These are phyloP conservation scores for Chunga burmeisteri DNA, from an alignment of 2,113 vertebrate genomes.

Conservation along the genomic window DNA sequence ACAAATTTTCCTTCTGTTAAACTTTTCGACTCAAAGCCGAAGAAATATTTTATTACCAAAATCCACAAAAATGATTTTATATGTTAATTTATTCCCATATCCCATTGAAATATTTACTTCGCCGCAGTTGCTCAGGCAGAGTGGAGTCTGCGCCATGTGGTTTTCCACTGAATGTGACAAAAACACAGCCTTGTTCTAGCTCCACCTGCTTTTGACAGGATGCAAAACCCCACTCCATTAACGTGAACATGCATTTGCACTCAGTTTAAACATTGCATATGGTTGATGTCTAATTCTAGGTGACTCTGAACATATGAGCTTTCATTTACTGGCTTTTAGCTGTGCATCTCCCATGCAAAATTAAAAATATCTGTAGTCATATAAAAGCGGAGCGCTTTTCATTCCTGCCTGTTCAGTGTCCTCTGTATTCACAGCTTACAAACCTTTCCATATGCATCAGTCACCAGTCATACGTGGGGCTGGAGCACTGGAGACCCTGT, in stretches of 20 bases:
- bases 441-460: not conserved
- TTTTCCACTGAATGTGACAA: slow-evolving; percentile 7
- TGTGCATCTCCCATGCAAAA: slow-evolving; percentile 24
- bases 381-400: not conserved
- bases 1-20: not conserved
- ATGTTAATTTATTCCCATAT: slow-evolving; percentile 13
- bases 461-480: rapidly evolving
- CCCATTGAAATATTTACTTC: slow-evolving; percentile 16
- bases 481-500: not conserved
- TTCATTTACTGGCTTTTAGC: slow-evolving; percentile 38
- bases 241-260: not conserved
- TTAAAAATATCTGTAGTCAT: not conserved
- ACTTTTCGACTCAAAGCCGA: not conserved
- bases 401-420: not conserved
- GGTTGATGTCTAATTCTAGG: slow-evolving; percentile 27
- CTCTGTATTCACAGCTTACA: not conserved
- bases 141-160: not conserved
- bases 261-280: not conserved
- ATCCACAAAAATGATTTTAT: not conserved
- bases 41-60: not conserved
- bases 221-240: not conserved
- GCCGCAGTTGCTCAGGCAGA: not conserved
- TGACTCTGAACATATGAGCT: slow-evolving; percentile 17
- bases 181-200: not conserved
- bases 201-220: not conserved